phyloP scores from a whole-genome alignment of 2,113 vertebrate genomes.

The Pollimyrus isidori region DNA sequence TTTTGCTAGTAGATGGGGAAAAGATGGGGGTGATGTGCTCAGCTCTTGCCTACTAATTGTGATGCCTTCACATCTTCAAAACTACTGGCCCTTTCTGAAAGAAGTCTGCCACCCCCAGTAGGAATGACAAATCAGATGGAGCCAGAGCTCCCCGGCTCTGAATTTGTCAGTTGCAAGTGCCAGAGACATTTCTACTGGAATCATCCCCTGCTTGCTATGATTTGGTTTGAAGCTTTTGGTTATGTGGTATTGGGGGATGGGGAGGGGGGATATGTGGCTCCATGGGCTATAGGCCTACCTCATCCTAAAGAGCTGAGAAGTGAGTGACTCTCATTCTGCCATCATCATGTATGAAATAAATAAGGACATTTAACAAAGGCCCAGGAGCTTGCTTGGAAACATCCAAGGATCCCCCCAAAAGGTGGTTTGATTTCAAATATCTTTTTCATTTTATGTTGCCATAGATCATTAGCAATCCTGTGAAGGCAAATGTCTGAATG shows the following conservation, averaged over 20 bases:
- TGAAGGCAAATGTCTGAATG: not conserved
- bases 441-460: not conserved
- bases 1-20: not conserved
- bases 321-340: not conserved
- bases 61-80: not conserved
- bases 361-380: not conserved
- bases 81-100: conserved; percentile 37
- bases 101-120: conserved; percentile 41
- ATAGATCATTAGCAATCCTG: not conserved
- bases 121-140: conserved; percentile 45
- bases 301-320: not conserved
- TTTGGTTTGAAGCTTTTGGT: not conserved
- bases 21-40: not conserved
- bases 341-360: not conserved
- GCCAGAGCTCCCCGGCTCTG: conserved; percentile 5
- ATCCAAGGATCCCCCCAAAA: not conserved
- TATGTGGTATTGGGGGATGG: not conserved
- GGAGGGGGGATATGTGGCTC: not conserved
- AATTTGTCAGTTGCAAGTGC: not conserved
- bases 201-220: not conserved
- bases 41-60: not conserved
- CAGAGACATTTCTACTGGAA: not conserved
- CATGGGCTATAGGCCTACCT: not conserved
- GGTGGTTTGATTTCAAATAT: not conserved
- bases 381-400: not conserved